These are phyloP conservation scores for Macrosteles quadrilineatus DNA, from an alignment of 1,140 invertebrate genomes.

Conservation along the genomic window DNA sequence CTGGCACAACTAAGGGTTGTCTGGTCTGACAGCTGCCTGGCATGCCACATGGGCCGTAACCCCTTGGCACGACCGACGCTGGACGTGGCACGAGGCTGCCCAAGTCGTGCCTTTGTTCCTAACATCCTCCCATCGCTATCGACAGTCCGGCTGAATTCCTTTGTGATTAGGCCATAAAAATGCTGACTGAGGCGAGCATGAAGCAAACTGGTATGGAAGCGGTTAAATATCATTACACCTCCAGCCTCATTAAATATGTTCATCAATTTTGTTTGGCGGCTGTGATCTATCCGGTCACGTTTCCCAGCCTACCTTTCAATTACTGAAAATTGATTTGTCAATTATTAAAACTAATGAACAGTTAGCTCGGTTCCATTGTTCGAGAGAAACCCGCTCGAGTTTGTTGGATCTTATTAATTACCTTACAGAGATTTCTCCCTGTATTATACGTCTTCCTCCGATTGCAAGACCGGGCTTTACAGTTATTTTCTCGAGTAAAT, in stretches of 20 bases:
- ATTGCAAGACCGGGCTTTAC: too few relatives aligned
- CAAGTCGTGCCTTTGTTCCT: constrained; percentile 13
- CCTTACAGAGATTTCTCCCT: background rate
- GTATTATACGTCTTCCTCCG: too few relatives aligned
- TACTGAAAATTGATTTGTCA: constrained; percentile 23
- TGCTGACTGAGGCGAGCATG: constrained; percentile 12
- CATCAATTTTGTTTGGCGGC: constrained; percentile 13
- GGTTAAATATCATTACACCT: constrained; percentile 24
- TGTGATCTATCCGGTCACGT: constrained; percentile 23
- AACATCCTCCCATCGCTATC: background rate
- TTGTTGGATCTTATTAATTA: constrained; percentile 12
- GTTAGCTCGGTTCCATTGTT: constrained; percentile 14
- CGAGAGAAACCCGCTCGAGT: background rate
- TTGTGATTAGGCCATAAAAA: constrained; percentile 25
- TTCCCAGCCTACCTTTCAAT: constrained; percentile 20
- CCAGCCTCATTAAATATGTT: constrained; percentile 15
- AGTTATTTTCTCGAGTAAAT: too few relatives aligned
- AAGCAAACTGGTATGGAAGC: constrained; percentile 13
- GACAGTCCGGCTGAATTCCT: constrained; percentile 12
- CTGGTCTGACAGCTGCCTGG: too few relatives aligned
- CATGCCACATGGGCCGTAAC: too few relatives aligned
- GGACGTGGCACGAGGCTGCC: background rate
- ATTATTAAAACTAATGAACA: constrained; percentile 24
- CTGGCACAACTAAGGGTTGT: too few relatives aligned
- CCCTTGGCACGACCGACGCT: too few relatives aligned